A percentile compares a stretch with the other conserved stretches of the same genome.
These are phyloP conservation scores for Marisa cornuarietis DNA, from an alignment of 1,140 invertebrate species.

Conservation along the genomic window DNA sequence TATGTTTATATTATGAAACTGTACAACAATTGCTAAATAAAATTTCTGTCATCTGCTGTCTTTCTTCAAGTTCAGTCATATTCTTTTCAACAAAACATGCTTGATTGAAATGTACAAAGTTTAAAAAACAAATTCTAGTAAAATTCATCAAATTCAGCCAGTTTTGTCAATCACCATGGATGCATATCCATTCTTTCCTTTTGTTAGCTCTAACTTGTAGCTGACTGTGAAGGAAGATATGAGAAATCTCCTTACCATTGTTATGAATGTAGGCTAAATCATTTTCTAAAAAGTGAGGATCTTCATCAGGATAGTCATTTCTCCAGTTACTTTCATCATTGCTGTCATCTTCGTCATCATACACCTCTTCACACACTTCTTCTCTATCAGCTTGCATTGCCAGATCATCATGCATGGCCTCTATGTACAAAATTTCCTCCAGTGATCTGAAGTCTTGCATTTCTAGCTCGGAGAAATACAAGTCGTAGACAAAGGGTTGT, in stretches of 20 bases:
- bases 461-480: conserved; percentile 56
- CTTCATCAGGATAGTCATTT: conserved; percentile 64
- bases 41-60: too few species aligned
- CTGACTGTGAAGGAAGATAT: too few species aligned
- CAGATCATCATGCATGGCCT: conserved; percentile 44
- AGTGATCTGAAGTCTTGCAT: conserved; percentile 50
- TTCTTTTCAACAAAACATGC: too few species aligned
- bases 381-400: conserved; percentile 25
- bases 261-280: conserved; percentile 42
- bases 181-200: too few species aligned
- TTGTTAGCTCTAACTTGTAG: too few species aligned
- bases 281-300: conserved; percentile 53
- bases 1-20: too few species aligned
- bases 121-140: too few species aligned
- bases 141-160: too few species aligned
- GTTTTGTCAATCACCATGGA: too few species aligned
- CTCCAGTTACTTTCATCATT: conserved; percentile 64
- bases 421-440: conserved; percentile 51
- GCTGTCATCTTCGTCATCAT: conserved; percentile 61
- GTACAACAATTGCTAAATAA: too few species aligned
- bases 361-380: conserved; percentile 41
- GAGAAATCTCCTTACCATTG: conserved; percentile 33
- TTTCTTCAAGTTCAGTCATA: too few species aligned
- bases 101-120: too few species aligned
- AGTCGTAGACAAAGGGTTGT: conserved; percentile 59